Evolutionary conservation across 2,888 invertebrate species (phyloP), one percentile per base, ranked within the genome.

Genomic region (Amphipoea lucens): DNA sequence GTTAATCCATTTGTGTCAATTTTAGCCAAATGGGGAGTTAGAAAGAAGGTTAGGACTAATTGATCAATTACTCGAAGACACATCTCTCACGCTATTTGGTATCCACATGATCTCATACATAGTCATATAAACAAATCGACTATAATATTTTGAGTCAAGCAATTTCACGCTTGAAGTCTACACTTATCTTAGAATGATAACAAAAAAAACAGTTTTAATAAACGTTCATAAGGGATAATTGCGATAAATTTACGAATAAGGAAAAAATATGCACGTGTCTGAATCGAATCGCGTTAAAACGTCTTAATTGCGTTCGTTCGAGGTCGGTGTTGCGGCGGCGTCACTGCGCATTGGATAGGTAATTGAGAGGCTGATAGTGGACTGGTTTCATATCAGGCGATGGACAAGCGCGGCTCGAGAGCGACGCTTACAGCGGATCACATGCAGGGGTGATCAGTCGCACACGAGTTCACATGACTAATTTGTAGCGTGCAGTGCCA

Each of bases 231-330:
- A 94, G 95, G 93, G 92, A 94, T 96, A 96, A 96, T 96, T 96
- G 94, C 94, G 92, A 94, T 93, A 94, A 95, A 95, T 94, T 94
- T 93, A 93, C 94, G 94, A 94, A 95, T 94, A 94, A 94, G 94
- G 95, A 95, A 96, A 92, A 95, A 95, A 95, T 94, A 94, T 95
- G 94, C 95, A 95, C 94, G 95, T 95, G 95, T 95, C 94, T 96
- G 96, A 93, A 93, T 95, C 95, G 95, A 96, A 96, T 96, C 93
- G 96, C 92, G 94, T 93, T 95, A 94, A 96, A 96, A 95, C 94
- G 93, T 95, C 94, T 96, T 96, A 96, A 96, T 96, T 96, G 95
- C 95, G 91, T 91, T 89, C 88, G 90, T 92, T 94, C 93, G 95
- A 95, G 96, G 96, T 93, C 95, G 93, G 81, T 85, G 90, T 79